A percentile compares a stretch with the other conserved stretches of the same genome.
Evolutionary conservation across 2,888 invertebrate genomes (phyloP).

Genomic region (Ceratothoa steindachneri): DNA sequence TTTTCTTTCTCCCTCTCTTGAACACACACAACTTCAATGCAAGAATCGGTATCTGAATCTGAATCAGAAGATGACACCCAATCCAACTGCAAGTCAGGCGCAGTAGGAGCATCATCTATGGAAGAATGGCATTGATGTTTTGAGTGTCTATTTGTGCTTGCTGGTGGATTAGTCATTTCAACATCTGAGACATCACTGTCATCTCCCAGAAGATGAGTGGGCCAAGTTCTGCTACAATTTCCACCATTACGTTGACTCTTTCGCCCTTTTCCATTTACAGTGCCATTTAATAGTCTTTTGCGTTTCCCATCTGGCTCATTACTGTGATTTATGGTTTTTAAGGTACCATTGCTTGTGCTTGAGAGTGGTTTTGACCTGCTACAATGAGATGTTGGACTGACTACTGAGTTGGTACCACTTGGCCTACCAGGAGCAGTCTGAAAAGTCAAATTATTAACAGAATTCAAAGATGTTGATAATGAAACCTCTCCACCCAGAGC

Average conservation of each 20-base stretch:
- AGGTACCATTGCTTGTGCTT: not conserved
- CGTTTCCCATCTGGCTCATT: not conserved
- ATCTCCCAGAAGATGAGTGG: not conserved
- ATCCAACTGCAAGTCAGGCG: slow-evolving; percentile 72
- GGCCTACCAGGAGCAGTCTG: not conserved
- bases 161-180: not conserved
- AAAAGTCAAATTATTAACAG: not conserved
- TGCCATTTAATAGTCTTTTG: not conserved
- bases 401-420: not conserved
- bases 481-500: slow-evolving; percentile 33
- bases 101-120: slow-evolving; percentile 58
- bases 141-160: not conserved
- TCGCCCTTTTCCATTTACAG: not conserved
- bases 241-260: not conserved
- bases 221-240: not conserved
- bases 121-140: not conserved
- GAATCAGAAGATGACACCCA: slow-evolving; percentile 60
- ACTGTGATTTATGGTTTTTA: not conserved
- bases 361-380: not conserved
- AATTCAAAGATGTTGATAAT: not conserved
- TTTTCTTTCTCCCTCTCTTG: slow-evolving; percentile 48
- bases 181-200: slow-evolving; percentile 1
- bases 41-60: slow-evolving; percentile 53
- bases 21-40: slow-evolving; percentile 55
- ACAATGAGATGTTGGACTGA: not conserved